These are phyloP conservation scores for Eupelmus urozonus DNA, from an alignment of 2,888 invertebrate species.

Conservation along the genomic window DNA sequence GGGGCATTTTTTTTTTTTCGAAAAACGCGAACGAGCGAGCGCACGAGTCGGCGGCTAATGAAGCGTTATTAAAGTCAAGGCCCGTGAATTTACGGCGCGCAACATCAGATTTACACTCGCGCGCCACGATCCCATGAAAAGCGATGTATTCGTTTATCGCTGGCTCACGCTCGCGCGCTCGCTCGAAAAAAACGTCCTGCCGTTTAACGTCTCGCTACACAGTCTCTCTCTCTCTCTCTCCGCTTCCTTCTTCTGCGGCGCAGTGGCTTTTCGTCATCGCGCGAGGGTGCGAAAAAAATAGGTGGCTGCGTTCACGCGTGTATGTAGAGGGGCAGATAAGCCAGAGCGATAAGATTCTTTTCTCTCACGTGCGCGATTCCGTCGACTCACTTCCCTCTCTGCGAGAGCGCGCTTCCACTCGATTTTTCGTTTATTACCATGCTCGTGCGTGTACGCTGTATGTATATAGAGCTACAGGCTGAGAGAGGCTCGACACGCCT, in stretches of 20 bases:
- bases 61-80: slow-evolving; percentile 56
- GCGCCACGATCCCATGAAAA: slow-evolving; percentile 45
- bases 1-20: slow-evolving; percentile 13
- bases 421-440: slow-evolving; percentile 27
- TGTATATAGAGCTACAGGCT: not conserved
- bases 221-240: not conserved
- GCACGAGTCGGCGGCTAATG: slow-evolving; percentile 36
- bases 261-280: slow-evolving; percentile 17
- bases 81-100: slow-evolving; percentile 56
- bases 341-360: slow-evolving; percentile 11
- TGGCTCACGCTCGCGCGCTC: slow-evolving; percentile 45
- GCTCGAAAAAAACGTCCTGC: slow-evolving; percentile 17
- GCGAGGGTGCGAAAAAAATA: slow-evolving; percentile 21
- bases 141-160: slow-evolving; percentile 56
- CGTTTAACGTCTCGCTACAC: not conserved
- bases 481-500: slow-evolving; percentile 16
- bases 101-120: slow-evolving; percentile 54
- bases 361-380: slow-evolving; percentile 16
- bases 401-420: slow-evolving; percentile 26
- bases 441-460: not conserved
- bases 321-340: slow-evolving; percentile 18
- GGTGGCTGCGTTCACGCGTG: not conserved
- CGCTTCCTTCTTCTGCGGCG: not conserved
- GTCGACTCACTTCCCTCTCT: slow-evolving; percentile 31
- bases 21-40: slow-evolving; percentile 12